These are phyloP conservation scores for Scyliorhinus canicula DNA, from an alignment of 2,797 vertebrate genomes.

Conservation along the genomic window DNA sequence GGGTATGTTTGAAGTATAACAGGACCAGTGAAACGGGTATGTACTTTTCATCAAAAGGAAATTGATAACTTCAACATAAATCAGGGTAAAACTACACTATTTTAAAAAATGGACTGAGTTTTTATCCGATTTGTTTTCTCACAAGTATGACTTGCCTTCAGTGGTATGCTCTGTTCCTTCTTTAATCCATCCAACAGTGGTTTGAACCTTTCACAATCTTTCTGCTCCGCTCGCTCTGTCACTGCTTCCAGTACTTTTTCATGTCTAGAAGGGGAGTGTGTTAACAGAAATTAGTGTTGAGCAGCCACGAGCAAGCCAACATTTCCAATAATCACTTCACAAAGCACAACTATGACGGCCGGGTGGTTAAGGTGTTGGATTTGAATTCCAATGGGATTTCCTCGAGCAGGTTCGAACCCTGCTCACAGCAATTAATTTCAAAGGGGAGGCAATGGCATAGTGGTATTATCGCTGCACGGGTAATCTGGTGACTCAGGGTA, in stretches of 20 bases:
- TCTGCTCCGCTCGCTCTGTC: constrained; percentile 76
- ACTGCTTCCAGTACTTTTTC: constrained; percentile 81
- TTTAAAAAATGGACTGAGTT: not conserved
- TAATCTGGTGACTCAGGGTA: too few relatives aligned
- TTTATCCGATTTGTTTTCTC: constrained; percentile 12
- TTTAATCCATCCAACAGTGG: constrained; percentile 75
- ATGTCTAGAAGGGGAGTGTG: constrained; percentile 57
- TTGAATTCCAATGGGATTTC: too few relatives aligned
- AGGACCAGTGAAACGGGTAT: not conserved
- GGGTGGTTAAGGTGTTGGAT: too few relatives aligned
- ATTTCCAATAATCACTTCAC: not conserved
- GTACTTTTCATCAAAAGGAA: not conserved
- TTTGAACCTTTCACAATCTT: constrained; percentile 77
- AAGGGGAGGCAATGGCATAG: too few relatives aligned
- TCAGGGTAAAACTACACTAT: not conserved
- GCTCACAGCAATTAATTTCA: too few relatives aligned
- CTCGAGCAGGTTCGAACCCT: too few relatives aligned
- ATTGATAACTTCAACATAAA: not conserved
- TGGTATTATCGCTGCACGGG: too few relatives aligned
- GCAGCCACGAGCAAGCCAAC: not conserved
- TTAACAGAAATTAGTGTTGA: not conserved
- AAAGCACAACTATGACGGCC: not conserved
- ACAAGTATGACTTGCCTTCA: constrained; percentile 59
- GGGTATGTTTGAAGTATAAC: not conserved
- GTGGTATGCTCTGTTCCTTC: constrained; percentile 55